phyloP scores from a whole-genome alignment of 1,140 invertebrate species.

The Papilio polyxenes region DNA sequence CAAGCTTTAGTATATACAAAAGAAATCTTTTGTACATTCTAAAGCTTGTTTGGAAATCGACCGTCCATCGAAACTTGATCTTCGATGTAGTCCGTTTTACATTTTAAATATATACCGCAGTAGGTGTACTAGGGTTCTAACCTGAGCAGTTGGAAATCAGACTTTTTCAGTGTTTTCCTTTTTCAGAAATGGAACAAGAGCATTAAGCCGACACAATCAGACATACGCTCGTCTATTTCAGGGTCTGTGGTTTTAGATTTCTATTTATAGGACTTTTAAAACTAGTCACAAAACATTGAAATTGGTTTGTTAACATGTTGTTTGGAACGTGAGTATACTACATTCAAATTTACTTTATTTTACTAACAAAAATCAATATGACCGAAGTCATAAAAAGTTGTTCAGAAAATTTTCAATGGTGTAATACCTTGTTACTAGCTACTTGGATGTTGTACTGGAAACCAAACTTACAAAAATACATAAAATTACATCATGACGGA shows the following conservation, averaged over 20 bases:
- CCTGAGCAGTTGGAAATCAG: background rate
- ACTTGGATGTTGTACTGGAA: no score
- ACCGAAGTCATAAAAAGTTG: no score
- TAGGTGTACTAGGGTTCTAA: background rate
- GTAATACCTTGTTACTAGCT: no score
- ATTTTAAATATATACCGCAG: background rate
- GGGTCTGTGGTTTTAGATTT: conserved; percentile 25
- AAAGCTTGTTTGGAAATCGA: conserved; percentile 30
- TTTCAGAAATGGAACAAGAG: conserved; percentile 34
- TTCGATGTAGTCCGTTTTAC: background rate
- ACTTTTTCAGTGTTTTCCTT: conserved; percentile 26
- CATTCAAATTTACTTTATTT: no score
- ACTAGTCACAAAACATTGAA: background rate
- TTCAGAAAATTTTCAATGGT: no score
- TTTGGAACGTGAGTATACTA: background rate
- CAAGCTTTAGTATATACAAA: no score
- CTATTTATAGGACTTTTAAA: conserved; percentile 6
- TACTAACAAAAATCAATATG: no score
- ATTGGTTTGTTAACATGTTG: background rate
- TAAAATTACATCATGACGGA: conserved; percentile 3
- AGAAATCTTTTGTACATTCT: background rate
- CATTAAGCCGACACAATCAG: conserved; percentile 34
- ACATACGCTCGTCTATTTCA: conserved; percentile 15
- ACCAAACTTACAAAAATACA: background rate
- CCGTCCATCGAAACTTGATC: background rate